Conservation (phyloP, 1,140 invertebrate species). For the Leptopilina boulardi region DNA sequence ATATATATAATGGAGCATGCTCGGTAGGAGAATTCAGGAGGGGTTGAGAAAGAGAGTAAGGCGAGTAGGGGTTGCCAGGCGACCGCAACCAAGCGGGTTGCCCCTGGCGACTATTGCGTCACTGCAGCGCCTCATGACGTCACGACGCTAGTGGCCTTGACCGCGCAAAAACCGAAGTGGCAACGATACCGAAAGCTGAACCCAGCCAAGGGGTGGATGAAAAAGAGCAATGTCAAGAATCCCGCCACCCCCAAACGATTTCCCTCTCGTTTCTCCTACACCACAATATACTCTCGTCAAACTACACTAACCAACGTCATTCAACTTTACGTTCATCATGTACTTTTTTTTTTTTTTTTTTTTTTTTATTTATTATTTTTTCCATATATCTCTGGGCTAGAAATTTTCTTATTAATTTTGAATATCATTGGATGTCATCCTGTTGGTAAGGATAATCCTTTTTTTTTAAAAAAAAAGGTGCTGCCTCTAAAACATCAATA, state of each 20-base stretch:
- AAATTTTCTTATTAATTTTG: too few relatives aligned
- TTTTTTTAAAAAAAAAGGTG: too few relatives aligned
- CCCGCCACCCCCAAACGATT: slow-evolving; percentile 20
- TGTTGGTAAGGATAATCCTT: too few relatives aligned
- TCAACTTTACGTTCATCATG: too few relatives aligned
- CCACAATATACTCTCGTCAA: not conserved
- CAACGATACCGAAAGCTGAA: slow-evolving; percentile 27
- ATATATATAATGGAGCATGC: slow-evolving; percentile 48
- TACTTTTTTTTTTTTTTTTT: too few relatives aligned
- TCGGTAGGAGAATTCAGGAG: slow-evolving; percentile 43
- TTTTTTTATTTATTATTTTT: too few relatives aligned
- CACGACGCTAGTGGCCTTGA: slow-evolving; percentile 67
- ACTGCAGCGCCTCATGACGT: slow-evolving; percentile 66
- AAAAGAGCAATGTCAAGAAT: slow-evolving; percentile 27
- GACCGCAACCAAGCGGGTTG: slow-evolving; percentile 61
- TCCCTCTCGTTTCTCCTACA: slow-evolving; percentile 24
- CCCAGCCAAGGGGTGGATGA: slow-evolving; percentile 6
- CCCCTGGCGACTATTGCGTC: slow-evolving; percentile 68
- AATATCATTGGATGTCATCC: too few relatives aligned
- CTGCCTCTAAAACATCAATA: too few relatives aligned
- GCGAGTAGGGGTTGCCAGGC: slow-evolving; percentile 61
- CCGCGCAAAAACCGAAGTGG: slow-evolving; percentile 45
- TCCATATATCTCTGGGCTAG: too few relatives aligned
- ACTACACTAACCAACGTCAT: too few relatives aligned
- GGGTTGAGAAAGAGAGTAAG: slow-evolving; percentile 37